Base-by-base conservation (phyloP, 2,113 vertebrate species). In the Dolichotis patagonum region DNA sequence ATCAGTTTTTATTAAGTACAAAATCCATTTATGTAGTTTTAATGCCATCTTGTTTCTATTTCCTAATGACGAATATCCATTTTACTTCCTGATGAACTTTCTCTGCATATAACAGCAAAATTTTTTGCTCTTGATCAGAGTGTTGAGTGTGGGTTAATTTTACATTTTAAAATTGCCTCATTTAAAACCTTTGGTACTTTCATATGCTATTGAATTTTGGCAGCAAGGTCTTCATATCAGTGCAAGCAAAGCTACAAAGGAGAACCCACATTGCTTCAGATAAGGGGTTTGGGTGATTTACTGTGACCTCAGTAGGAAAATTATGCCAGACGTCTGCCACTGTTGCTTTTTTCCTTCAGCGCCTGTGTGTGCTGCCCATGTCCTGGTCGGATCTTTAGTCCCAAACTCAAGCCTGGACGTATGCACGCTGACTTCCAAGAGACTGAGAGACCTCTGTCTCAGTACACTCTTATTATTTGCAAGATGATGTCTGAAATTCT, bases 1-100 rank as follows among this genome's bases (percentile, higher is more conserved):
- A 24, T 38, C 28, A 20, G 38, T 67, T 52, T 41, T 41, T 82
- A n/a, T 49, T 38, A 96, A 96, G 43, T 5, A 75, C 77, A 52
- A 30, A 38, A 86, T 26, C 12, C 56, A 90, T 73, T 90, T 90
- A 94, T 54, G 88, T 93, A 96, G 92, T 92, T 94, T 90, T 90
- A 92, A 85, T 88, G 35, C 89, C 30, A 80, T 35, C 56, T 92
- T 86, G 0, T 86, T 84, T 95, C 67, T 95, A 14, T 91, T 96
- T 91, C 86, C 71, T 95, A 52, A 63, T 83, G 85, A 38, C 90
- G 41, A 90, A 46, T 90, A 71, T 73, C 62, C 58, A 19, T 94
- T 77, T 92, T 77, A 81, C 38, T 87, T 96, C 14, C 62, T 46
- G 43, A 22, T 69, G 88, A 71, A 22, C 26, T 88, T 96, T 91